Evolutionary conservation across 2,113 vertebrate genomes (phyloP).

Genomic region (Bombycilla garrulus): DNA sequence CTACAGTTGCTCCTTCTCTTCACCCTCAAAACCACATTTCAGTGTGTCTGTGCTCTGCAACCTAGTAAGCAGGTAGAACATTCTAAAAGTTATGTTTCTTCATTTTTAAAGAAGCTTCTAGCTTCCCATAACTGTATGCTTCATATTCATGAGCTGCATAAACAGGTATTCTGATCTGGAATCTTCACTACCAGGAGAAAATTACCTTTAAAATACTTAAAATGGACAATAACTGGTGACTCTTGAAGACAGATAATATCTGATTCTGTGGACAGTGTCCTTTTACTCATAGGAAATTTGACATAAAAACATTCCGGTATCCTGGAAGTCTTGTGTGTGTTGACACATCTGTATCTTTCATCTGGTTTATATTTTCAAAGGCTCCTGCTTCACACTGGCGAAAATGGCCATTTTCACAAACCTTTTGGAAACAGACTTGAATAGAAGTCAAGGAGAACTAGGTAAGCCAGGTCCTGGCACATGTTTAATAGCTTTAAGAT

Average conservation of each 20-base stretch:
- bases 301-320: neutral
- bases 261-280: neutral
- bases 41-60: neutral
- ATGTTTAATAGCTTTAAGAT: neutral
- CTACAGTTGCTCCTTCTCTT: neutral
- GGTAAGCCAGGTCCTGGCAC: neutral
- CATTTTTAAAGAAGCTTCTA: neutral
- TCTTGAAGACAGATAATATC: neutral
- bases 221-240: neutral
- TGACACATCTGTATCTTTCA: neutral
- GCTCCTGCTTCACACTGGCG: neutral
- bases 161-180: fast-evolving
- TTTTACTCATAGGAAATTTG: neutral
- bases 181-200: neutral
- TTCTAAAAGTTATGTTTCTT: neutral
- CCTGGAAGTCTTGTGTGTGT: neutral
- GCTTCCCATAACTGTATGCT: neutral
- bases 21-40: neutral
- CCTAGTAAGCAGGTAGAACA: neutral
- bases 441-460: neutral
- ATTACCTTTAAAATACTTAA: neutral
- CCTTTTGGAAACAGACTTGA: neutral
- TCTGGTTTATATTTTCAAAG: neutral
- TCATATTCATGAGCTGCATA: neutral
- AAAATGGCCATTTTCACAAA: neutral